Conservation (phyloP, 2,113 vertebrate species). For the Siniperca chuatsi region DNA sequence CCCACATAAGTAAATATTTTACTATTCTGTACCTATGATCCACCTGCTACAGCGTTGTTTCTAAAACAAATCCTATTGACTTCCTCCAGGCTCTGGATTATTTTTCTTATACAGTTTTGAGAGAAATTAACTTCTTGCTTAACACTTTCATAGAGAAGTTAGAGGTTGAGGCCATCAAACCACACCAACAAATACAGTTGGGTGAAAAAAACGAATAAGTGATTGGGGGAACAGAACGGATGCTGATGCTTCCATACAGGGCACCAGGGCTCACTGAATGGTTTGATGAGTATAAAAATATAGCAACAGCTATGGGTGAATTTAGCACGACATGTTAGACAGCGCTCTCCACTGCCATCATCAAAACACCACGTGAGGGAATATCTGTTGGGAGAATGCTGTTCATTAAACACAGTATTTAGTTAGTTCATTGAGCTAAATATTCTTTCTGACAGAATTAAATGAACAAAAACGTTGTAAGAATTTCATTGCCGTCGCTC, state of each 20-base stretch:
- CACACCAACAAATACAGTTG: not conserved
- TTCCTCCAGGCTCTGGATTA: not conserved
- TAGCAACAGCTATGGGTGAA: not conserved
- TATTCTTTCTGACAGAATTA: not conserved
- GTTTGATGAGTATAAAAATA: not conserved
- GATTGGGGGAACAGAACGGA: too few species aligned
- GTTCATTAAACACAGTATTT: not conserved
- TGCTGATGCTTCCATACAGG: too few species aligned
- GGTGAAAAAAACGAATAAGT: not conserved
- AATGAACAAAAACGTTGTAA: not conserved
- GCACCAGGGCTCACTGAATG: not conserved
- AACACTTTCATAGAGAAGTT: not conserved
- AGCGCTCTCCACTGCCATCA: not conserved
- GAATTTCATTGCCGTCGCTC: not conserved
- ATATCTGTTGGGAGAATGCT: not conserved
- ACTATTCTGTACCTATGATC: not conserved
- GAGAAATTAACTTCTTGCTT: not conserved
- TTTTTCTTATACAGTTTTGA: not conserved
- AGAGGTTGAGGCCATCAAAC: not conserved
- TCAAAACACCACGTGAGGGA: not conserved
- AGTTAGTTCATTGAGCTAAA: not conserved
- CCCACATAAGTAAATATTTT: not conserved
- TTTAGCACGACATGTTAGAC: too few species aligned
- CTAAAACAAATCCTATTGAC: not conserved
- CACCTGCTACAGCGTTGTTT: not conserved